Percentiles rank a stretch among this genome's conserved stretches.
phyloP scores from a whole-genome alignment of 1,140 invertebrate genomes.

The Cyclina sinensis region DNA sequence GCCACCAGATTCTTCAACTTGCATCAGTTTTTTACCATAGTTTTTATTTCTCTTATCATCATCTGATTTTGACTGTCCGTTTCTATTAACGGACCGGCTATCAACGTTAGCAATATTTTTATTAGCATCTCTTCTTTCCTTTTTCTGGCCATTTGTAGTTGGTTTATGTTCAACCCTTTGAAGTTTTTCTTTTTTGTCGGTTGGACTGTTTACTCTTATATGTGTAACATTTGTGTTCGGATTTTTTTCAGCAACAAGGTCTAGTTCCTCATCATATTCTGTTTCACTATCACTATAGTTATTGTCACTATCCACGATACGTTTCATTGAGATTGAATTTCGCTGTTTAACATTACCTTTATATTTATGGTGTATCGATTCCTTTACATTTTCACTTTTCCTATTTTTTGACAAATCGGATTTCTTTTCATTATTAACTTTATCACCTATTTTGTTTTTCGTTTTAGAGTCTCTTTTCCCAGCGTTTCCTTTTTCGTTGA shows the following conservation, averaged over 20 bases:
- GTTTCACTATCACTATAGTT: not conserved
- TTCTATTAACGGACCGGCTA: too few species aligned
- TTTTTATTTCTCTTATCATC: too few species aligned
- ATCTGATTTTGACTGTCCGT: not conserved
- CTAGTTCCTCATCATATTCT: slow-evolving; percentile 49
- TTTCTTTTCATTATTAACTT: not conserved
- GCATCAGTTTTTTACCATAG: not conserved
- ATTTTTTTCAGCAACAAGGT: slow-evolving; percentile 56
- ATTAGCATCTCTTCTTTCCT: not conserved
- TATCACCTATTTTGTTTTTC: not conserved
- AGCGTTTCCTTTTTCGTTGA: slow-evolving; percentile 8
- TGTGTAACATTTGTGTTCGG: slow-evolving; percentile 23
- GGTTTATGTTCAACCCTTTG: not conserved
- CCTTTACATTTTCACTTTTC: not conserved
- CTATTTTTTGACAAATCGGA: not conserved
- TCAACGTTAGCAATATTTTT: too few species aligned
- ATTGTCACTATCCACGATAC: not conserved
- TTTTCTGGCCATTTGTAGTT: not conserved
- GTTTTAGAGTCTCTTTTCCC: not conserved
- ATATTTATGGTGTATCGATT: not conserved
- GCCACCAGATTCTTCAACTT: not conserved
- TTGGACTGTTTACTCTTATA: not conserved
- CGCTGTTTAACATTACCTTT: not conserved
- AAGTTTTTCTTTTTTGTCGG: not conserved
- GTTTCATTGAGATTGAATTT: not conserved